phyloP scores from a whole-genome alignment of 2,888 invertebrate species.

The Omphaloscelis lunosa region DNA sequence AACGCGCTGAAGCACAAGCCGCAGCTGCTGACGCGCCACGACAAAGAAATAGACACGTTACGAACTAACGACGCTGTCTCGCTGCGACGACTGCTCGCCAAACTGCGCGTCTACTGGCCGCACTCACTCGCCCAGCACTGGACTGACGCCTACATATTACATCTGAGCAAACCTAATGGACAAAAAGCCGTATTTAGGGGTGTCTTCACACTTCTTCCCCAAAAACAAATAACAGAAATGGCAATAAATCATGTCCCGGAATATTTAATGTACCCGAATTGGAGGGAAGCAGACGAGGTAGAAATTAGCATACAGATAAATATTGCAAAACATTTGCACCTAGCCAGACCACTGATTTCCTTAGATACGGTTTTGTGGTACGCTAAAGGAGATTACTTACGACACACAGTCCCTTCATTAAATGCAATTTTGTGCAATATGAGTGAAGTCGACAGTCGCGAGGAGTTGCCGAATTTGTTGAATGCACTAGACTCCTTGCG shows the following conservation, averaged over 20 bases:
- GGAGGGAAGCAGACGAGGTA: constrained; percentile 74
- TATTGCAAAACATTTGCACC: constrained; percentile 78
- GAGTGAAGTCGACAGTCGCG: constrained; percentile 66
- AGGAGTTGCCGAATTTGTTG: constrained; percentile 70
- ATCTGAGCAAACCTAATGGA: constrained; percentile 70
- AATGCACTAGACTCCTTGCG: constrained; percentile 77
- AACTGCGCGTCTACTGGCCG: constrained; percentile 62
- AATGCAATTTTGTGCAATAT: constrained; percentile 76
- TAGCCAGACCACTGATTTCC: constrained; percentile 76
- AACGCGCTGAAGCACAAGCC: too few relatives aligned
- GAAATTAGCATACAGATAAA: constrained; percentile 76
- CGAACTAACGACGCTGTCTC: constrained; percentile 70
- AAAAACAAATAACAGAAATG: constrained; percentile 70
- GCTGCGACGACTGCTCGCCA: constrained; percentile 71
- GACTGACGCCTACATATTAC: constrained; percentile 67
- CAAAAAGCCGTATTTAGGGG: constrained; percentile 74
- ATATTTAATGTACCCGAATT: constrained; percentile 78
- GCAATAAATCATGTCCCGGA: constrained; percentile 75
- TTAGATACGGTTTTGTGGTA: constrained; percentile 76
- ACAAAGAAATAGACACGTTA: constrained; percentile 69
- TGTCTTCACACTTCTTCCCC: constrained; percentile 74
- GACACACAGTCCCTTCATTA: constrained; percentile 76
- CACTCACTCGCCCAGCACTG: constrained; percentile 73
- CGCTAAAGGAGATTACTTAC: constrained; percentile 83
- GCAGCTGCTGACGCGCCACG: constrained; percentile 35